Evolutionary conservation across 2,888 invertebrate genomes (phyloP).

Genomic region (Amiota communis): DNA sequence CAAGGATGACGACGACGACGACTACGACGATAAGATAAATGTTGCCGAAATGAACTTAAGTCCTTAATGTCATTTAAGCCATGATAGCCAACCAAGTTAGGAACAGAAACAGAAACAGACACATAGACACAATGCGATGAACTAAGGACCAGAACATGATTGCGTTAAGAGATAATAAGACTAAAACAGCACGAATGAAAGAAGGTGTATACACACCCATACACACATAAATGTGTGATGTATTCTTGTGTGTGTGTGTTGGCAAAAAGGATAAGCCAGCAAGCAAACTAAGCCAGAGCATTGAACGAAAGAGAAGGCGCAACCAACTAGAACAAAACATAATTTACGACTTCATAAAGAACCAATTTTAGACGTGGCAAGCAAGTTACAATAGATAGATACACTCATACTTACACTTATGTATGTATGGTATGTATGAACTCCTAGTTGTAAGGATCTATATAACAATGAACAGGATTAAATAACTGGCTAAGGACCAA

Average conservation of each 20-base stretch:
- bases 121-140: too few relatives aligned
- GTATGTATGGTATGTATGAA: too few relatives aligned
- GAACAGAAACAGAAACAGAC: neutral
- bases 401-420: neutral
- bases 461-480: slow-evolving; percentile 16
- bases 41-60: slow-evolving; percentile 39
- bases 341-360: slow-evolving; percentile 50
- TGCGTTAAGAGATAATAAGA: slow-evolving; percentile 24
- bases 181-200: slow-evolving; percentile 11
- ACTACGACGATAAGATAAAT: slow-evolving; percentile 29
- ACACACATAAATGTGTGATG: neutral
- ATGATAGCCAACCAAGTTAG: slow-evolving; percentile 13
- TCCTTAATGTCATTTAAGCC: slow-evolving; percentile 32
- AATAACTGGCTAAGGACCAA: slow-evolving; percentile 15
- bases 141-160: slow-evolving; percentile 3
- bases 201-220: neutral
- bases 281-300: slow-evolving; percentile 18
- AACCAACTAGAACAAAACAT: slow-evolving; percentile 43
- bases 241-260: slow-evolving; percentile 5
- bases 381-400: neutral
- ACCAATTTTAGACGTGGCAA: slow-evolving; percentile 39
- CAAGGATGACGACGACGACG: neutral
- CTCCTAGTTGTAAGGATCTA: too few relatives aligned
- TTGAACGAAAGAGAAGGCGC: slow-evolving; percentile 22
- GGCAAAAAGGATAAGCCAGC: slow-evolving; percentile 25